A percentile compares a stretch with the other conserved stretches of the same genome.
Evolutionary conservation across 2,888 invertebrate genomes (phyloP).

Genomic region (Ormyrus pomaceus): DNA sequence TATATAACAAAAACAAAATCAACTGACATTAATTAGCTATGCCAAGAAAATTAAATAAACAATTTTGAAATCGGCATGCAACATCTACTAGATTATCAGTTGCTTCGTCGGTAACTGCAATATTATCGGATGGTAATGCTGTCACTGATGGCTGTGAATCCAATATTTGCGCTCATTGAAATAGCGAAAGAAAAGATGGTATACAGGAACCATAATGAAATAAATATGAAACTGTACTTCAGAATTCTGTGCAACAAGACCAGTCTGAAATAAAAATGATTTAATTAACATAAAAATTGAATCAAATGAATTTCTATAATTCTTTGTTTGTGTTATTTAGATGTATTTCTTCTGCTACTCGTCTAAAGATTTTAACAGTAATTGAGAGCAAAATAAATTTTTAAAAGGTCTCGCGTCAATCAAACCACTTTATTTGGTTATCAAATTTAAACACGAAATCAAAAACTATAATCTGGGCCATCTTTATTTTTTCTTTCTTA

Average conservation of each 20-base stretch:
- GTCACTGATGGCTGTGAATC: constrained; percentile 34
- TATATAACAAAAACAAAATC: background rate
- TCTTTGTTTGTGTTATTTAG: too few relatives aligned
- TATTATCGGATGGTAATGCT: constrained; percentile 32
- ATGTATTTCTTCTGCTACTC: too few relatives aligned
- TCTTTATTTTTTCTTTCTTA: too few relatives aligned
- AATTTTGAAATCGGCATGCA: background rate
- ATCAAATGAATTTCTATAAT: too few relatives aligned
- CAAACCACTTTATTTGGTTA: too few relatives aligned
- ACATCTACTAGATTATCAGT: background rate
- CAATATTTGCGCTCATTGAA: constrained; percentile 3
- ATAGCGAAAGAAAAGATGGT: constrained; percentile 4
- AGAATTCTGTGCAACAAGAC: constrained; percentile 61
- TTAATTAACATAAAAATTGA: too few relatives aligned
- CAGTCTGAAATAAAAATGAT: constrained; percentile 59
- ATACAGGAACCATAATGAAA: constrained; percentile 51
- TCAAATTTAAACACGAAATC: too few relatives aligned
- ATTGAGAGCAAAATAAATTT: too few relatives aligned
- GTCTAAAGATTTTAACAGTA: too few relatives aligned
- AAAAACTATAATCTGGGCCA: too few relatives aligned
- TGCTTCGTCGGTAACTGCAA: background rate
- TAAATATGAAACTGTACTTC: constrained; percentile 57
- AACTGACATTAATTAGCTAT: background rate
- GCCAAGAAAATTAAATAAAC: background rate
- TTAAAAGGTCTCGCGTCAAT: too few relatives aligned